Evolutionary conservation across 2,113 vertebrate genomes (phyloP).

Genomic region (Suncus etruscus): DNA sequence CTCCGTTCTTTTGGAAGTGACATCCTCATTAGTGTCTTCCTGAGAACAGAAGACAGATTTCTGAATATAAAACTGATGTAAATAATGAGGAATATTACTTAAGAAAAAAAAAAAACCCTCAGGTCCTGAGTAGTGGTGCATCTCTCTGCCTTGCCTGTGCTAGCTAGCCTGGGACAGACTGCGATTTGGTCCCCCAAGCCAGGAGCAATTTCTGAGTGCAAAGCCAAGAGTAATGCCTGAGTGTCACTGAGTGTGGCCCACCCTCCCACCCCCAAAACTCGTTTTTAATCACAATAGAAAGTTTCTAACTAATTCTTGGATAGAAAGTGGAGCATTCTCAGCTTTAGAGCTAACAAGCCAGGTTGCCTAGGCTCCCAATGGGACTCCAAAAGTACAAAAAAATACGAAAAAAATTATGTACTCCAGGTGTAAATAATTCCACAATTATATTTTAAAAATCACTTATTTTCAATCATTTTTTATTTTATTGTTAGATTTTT

Average conservation of each 20-base stretch:
- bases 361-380: neutral
- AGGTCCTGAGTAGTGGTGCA: too few species aligned
- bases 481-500: too few species aligned
- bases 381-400: neutral
- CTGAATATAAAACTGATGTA: slow-evolving; percentile 17
- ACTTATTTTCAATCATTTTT: too few species aligned
- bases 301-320: slow-evolving; percentile 19
- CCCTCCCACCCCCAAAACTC: neutral
- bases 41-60: slow-evolving; percentile 44
- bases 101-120: neutral
- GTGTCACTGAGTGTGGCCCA: too few species aligned
- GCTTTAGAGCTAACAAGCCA: neutral
- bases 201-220: too few species aligned
- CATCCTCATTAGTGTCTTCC: slow-evolving; percentile 26
- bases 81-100: slow-evolving; percentile 43
- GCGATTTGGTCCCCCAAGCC: too few species aligned
- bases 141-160: too few species aligned
- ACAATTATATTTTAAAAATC: neutral
- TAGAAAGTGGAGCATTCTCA: neutral
- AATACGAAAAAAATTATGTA: neutral
- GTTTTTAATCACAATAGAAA: neutral
- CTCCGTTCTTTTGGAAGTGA: neutral
- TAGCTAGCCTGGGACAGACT: too few species aligned
- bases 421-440: neutral
- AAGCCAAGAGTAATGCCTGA: too few species aligned